phyloP scores from a whole-genome alignment of 2,888 invertebrate species.

The Meloe dianella region DNA sequence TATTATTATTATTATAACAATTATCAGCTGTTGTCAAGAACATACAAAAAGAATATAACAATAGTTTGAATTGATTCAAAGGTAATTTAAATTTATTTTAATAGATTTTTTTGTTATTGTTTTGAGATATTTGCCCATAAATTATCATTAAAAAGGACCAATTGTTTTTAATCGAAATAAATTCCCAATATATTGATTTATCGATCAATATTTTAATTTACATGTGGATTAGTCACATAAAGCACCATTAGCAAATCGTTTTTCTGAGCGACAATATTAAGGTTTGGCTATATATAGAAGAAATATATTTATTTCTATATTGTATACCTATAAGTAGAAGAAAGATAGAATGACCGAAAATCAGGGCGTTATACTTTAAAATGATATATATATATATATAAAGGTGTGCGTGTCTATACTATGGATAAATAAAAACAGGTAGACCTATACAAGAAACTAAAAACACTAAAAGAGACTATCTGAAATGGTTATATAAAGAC shows the following conservation, averaged over 20 bases:
- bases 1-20: too few species aligned
- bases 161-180: neutral
- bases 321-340: neutral
- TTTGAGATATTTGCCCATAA: neutral
- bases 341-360: neutral
- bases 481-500: constrained; percentile 46
- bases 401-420: constrained; percentile 52
- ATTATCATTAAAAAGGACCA: neutral
- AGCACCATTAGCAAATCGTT: constrained; percentile 16
- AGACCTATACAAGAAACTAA: constrained; percentile 52
- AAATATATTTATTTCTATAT: constrained; percentile 24
- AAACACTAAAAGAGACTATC: constrained; percentile 54
- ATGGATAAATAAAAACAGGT: constrained; percentile 48
- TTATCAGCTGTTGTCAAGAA: too few species aligned
- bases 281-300: constrained; percentile 33
- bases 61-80: too few species aligned
- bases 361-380: constrained; percentile 28
- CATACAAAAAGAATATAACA: too few species aligned
- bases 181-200: neutral
- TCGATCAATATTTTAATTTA: constrained; percentile 8
- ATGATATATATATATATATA: constrained; percentile 33
- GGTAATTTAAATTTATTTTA: too few species aligned
- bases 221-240: constrained; percentile 8
- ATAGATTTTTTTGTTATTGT: too few species aligned
- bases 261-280: constrained; percentile 34